Percentiles rank a stretch among this genome's conserved stretches.
Evolutionary conservation across 2,888 invertebrate species (phyloP).

Genomic region (Drosophila gaucha): DNA sequence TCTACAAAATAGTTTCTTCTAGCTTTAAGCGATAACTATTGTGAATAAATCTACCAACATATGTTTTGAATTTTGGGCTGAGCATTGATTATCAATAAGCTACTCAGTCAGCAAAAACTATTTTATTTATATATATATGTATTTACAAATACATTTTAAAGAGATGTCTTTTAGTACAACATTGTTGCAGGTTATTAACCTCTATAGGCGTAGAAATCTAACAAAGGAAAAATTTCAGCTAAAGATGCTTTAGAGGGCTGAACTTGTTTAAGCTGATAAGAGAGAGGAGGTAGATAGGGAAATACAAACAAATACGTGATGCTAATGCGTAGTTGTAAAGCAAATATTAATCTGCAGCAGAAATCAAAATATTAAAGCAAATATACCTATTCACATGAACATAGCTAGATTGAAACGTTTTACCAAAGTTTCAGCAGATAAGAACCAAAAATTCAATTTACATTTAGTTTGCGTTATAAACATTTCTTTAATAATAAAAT

Average conservation of each 20-base stretch:
- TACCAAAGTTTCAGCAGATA: neutral
- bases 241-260: too few species aligned
- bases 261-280: neutral
- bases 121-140: too few species aligned
- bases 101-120: too few species aligned
- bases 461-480: slow-evolving; percentile 4
- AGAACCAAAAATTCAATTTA: neutral
- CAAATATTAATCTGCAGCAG: neutral
- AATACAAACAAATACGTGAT: neutral
- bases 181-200: too few species aligned
- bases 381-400: neutral
- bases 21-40: too few species aligned
- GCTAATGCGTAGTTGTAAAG: neutral
- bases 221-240: neutral
- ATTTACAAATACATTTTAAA: too few species aligned
- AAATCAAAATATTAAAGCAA: neutral
- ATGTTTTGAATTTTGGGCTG: too few species aligned
- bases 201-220: too few species aligned
- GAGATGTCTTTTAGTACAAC: too few species aligned
- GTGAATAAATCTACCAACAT: too few species aligned
- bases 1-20: too few species aligned
- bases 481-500: slow-evolving; percentile 19
- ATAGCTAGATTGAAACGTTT: neutral
- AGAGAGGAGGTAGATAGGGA: neutral
- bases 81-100: too few species aligned